Evolutionary conservation across 2,888 invertebrate species (phyloP), one percentile per base, ranked within the genome.

Genomic region (Epinotia demarniana): DNA sequence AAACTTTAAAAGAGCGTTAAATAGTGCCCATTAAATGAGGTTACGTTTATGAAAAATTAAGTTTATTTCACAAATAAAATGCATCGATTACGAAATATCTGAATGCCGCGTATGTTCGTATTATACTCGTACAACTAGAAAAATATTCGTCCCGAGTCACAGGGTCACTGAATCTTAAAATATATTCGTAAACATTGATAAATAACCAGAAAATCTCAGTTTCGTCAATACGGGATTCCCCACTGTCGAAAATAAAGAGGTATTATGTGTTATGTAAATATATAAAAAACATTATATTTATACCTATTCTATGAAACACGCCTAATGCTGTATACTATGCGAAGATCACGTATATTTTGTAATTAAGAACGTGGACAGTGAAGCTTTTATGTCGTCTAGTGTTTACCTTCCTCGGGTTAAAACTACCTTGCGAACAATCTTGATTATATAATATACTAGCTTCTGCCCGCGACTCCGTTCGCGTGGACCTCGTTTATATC

Each of bases 381-480:
- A 62, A 68, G 73, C 69, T 74, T 74, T 64, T 58, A 63, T 58
- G 74, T 64, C 64, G 39, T 27, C 23, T 43, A 49, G 68, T 55
- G 60, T 73, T 60, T 68, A 69, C 57, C 12, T 49, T 12, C 18
- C 46, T 4, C 46, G 46, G 27, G 33, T 69, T 63, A 74, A 19
- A 46, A 49, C 49, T 64, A 75, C 57, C 49, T 39, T 63, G 73
- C 49, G 19, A 74, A 70, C 39, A 58, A 3, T 23, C 19, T 60
- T 3, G 39, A 60, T 63, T 19, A 74, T 53, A 55, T 55, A 12
- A 3, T 43, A 33, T 33, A 27, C 23, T 23, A 23, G 23, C 23
- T 23, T 23, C 23, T 23, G 23, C 23, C 23, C 23, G 23, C 2
- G 1, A 23, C 23, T 23, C 23, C 23, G 23, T 23, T 2, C 23